A percentile compares a stretch with the other conserved stretches of the same genome.
Evolutionary conservation across 2,797 vertebrate species (phyloP).

Genomic region (Poeciliopsis turneri): DNA sequence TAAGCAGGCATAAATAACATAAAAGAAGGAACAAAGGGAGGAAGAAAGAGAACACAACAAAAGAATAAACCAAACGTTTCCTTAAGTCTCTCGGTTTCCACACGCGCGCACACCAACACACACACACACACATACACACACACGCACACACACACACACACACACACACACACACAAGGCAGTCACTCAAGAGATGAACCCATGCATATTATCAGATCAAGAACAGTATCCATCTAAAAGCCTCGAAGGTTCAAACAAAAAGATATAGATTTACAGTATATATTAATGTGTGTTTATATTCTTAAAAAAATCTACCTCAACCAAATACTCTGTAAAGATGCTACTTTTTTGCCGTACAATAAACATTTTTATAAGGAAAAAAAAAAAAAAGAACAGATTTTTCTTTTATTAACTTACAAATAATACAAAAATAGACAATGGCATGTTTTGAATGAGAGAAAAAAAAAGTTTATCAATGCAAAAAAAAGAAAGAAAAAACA

Average conservation of each 20-base stretch:
- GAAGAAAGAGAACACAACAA: conserved; percentile 83
- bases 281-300: conserved; percentile 89
- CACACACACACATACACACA: conserved; percentile 24
- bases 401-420: conserved; percentile 93
- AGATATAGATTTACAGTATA: conserved; percentile 95
- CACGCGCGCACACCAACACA: conserved; percentile 48
- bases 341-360: conserved; percentile 95
- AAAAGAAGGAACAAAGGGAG: conserved; percentile 73
- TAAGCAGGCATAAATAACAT: conserved; percentile 89
- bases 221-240: conserved; percentile 92
- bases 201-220: conserved; percentile 99
- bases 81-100: conserved; percentile 91
- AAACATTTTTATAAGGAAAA: conserved; percentile 82
- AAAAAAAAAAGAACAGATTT: conserved; percentile 27
- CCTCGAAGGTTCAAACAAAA: conserved; percentile 84
- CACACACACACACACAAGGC: conserved; percentile 76
- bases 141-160: conserved; percentile 71
- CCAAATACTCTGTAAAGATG: conserved; percentile 98
- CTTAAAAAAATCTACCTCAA: conserved; percentile 92
- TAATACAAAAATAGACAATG: conserved; percentile 99
- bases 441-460: conserved; percentile 89
- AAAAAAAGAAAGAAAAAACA: conserved; percentile 43
- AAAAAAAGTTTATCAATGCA: conserved; percentile 87
- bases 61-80: conserved; percentile 88
- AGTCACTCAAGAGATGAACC: conserved; percentile 94